phyloP scores from a whole-genome alignment of 2,797 vertebrate species.

The Cryptoblepharus egeriae region DNA sequence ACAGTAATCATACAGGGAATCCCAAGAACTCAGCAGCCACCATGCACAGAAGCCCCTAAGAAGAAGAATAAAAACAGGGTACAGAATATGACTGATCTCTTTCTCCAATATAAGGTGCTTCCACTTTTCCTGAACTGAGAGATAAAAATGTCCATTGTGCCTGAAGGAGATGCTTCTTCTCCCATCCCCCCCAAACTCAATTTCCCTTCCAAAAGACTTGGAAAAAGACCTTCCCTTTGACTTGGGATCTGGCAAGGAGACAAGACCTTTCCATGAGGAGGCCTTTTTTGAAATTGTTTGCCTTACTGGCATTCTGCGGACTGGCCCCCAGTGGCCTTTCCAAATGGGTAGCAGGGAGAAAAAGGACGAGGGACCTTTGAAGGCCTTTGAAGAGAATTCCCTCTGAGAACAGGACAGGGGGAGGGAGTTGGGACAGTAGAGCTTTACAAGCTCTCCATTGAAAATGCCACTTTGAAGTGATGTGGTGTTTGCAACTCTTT shows the following conservation, averaged over 20 bases:
- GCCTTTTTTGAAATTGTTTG: background rate
- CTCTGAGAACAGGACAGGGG: background rate
- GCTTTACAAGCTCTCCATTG: constrained; percentile 11
- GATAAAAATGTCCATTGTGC: no score
- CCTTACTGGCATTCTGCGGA: background rate
- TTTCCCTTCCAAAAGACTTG: background rate
- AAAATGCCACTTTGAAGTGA: constrained; percentile 10
- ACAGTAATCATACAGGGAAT: no score
- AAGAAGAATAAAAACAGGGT: background rate
- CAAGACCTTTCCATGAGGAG: background rate
- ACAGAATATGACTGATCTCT: background rate
- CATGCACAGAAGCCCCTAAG: no score
- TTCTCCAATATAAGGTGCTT: background rate
- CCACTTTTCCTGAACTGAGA: background rate
- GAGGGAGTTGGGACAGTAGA: background rate
- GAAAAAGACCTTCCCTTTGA: constrained; percentile 21
- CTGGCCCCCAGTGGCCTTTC: background rate
- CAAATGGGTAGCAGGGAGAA: background rate
- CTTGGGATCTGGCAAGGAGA: background rate
- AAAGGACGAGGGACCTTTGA: background rate
- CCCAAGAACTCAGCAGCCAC: no score
- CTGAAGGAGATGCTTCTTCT: background rate
- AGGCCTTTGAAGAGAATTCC: background rate
- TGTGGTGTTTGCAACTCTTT: background rate
- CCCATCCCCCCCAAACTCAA: background rate